Evolutionary conservation across 2,888 invertebrate genomes (phyloP), one percentile per base, ranked within the genome.

Genomic region (Clunio marinus): DNA sequence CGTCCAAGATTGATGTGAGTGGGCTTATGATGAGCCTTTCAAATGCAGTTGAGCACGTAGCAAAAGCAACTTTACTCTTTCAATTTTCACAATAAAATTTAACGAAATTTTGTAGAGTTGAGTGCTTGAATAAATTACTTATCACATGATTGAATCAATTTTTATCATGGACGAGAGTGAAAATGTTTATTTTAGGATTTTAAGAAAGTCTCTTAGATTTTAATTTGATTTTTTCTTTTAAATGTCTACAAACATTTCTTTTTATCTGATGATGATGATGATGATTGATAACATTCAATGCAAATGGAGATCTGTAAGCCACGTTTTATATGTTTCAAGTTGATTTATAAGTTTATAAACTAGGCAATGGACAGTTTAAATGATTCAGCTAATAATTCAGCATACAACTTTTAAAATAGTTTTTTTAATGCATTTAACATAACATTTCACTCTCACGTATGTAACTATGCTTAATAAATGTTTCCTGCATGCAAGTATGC

Each of bases 31-130:
- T 37, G 15, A 41, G 25, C 20, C 28, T 7, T 41, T 62, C 25
- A 15, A 41, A 65, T 10, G 45, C 45, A 27, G 25, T 65, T 45
- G 37, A 65, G 63, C 46, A 65, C 63, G 63, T 46, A 65, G 51
- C 51, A 22, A 51, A 41, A 51, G 22, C 51, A 51, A 51, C 7
- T 51, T 51, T 17, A 41, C 41, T 41, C 41, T 41, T 41, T 41
- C n/a, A 41, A 41, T 5, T 22, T 51, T 51, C 51, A 2, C 2
- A 51, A 51, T 2, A 51, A 51, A 51, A 13, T 45, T 22, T 22
- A 51, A 5, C 22, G 2, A 3, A 51, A 17, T 4, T 51, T 51
- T 51, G 22, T 22, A 22, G 17, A 51, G 32, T 41, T 41, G 41
- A 13, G 22, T 17, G 22, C 17, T 22, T 51, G 2, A 51, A 51